phyloP scores from a whole-genome alignment of 2,888 invertebrate species.

The Gymnoscelis rufifasciata region DNA sequence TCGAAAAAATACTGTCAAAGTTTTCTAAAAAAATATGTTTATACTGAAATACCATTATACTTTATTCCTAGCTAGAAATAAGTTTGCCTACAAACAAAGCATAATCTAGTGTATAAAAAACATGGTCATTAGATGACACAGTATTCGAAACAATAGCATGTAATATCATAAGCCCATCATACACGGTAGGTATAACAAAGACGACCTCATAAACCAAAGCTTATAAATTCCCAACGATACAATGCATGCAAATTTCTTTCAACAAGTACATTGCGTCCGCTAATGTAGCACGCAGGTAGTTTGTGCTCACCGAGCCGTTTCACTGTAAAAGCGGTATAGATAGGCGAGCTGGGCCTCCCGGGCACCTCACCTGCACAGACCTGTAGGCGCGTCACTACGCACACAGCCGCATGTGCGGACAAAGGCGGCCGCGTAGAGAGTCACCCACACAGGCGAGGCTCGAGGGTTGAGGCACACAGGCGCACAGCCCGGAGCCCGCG shows the following conservation, averaged over 20 bases:
- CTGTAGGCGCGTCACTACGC: conserved; percentile 62
- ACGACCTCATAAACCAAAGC: not conserved
- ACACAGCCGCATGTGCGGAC: conserved; percentile 35
- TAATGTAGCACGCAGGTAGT: conserved; percentile 64
- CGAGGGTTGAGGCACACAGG: conserved; percentile 24
- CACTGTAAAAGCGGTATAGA: conserved; percentile 66
- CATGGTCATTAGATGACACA: too few relatives aligned
- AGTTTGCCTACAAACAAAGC: too few relatives aligned
- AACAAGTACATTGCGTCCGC: conserved; percentile 35
- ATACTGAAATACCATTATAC: too few relatives aligned
- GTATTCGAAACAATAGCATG: too few relatives aligned
- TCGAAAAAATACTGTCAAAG: too few relatives aligned
- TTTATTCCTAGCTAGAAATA: too few relatives aligned
- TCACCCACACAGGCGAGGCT: conserved; percentile 5
- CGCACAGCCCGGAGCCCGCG: conserved; percentile 25
- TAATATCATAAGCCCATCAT: too few relatives aligned
- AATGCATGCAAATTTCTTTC: conserved; percentile 21
- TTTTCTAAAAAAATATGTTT: too few relatives aligned
- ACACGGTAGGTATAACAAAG: too few relatives aligned
- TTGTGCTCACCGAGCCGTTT: conserved; percentile 62
- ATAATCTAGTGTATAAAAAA: too few relatives aligned
- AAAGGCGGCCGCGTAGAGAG: conserved; percentile 19
- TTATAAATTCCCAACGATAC: conserved; percentile 19
- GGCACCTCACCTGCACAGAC: conserved; percentile 72
- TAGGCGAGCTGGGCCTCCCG: conserved; percentile 54